Base-by-base conservation (phyloP, 35 echinoderm and acorn worm species). In the Ophiothrix spiculata region DNA sequence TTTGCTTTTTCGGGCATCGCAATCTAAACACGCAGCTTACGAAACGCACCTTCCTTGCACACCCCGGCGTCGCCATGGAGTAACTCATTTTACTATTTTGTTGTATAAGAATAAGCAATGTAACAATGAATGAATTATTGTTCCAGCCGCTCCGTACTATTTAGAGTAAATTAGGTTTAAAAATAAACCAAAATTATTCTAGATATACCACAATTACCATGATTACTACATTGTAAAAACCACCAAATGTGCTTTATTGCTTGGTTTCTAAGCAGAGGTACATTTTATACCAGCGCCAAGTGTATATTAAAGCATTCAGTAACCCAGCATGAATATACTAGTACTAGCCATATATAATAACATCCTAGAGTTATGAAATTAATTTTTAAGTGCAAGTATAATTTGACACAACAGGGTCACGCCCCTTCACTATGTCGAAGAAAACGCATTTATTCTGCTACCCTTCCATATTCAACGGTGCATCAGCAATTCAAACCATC, bases 101-200 rank as follows among this genome's bases (percentile, higher is more conserved):
- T 69, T 6, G 60, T 69, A 28, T 69, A 69, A 69, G 60, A 69
- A 69, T 28, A 69, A 8, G 21, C 60, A 25, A 15, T 69, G 16
- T 25, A 69, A 69, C 60, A 69, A 69, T 69, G 60, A 69, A 69
- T 69, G 60, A 69, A 69, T 69, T 69, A 69, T 69, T 69, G 60
- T 69, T 69, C 6, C 60, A 69, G 60, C 60, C 60, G 60, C 60
- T 69, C 60, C 29, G 23, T 69, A 25, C 29, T 10, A 25, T 15
- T 12, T 69, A 4, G 23, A 2, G 60, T 69, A 69, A 69, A 69
- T 69, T 69, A 69, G 16, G 60, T 69, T 69, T 69, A 69, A 69
- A 69, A 69, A 69, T 69, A 69, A 69, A 15, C 60, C 60, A 49
- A 49, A n/a, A n/a, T n/a, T n/a, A n/a, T n/a, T n/a, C n/a, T n/a